phyloP scores from a whole-genome alignment of 2,888 invertebrate genomes.

The Formica aserva region DNA sequence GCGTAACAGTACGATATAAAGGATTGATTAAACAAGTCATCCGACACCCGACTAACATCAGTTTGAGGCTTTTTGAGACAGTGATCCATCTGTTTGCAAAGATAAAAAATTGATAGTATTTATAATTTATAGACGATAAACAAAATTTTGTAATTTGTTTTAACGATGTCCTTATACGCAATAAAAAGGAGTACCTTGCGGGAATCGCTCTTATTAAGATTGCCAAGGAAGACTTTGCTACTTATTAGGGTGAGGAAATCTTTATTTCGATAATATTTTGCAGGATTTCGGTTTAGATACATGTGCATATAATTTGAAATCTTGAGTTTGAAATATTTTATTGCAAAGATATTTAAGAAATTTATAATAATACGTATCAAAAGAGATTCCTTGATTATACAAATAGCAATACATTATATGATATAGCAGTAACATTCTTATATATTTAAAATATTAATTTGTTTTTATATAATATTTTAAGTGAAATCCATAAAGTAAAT shows the following conservation, averaged over 20 bases:
- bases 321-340: neutral
- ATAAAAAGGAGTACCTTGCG: conserved; percentile 55
- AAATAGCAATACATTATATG: neutral
- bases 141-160: neutral
- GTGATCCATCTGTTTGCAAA: neutral
- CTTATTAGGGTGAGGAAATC: conserved; percentile 52
- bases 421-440: neutral
- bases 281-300: too few relatives aligned
- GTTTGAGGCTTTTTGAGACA: neutral
- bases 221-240: conserved; percentile 39
- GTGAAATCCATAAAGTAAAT: neutral
- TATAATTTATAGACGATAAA: neutral
- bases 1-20: neutral
- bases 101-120: conserved; percentile 13
- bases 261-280: neutral
- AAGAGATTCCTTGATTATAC: neutral
- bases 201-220: conserved; percentile 46
- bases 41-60: neutral
- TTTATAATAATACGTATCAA: neutral
- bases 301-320: neutral
- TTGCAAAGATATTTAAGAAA: neutral
- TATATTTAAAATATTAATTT: neutral
- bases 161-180: conserved; percentile 32
- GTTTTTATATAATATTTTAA: conserved; percentile 9
- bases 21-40: conserved; percentile 32